phyloP scores from a whole-genome alignment of 2,888 invertebrate species.

The Gymnosoma rotundatum region DNA sequence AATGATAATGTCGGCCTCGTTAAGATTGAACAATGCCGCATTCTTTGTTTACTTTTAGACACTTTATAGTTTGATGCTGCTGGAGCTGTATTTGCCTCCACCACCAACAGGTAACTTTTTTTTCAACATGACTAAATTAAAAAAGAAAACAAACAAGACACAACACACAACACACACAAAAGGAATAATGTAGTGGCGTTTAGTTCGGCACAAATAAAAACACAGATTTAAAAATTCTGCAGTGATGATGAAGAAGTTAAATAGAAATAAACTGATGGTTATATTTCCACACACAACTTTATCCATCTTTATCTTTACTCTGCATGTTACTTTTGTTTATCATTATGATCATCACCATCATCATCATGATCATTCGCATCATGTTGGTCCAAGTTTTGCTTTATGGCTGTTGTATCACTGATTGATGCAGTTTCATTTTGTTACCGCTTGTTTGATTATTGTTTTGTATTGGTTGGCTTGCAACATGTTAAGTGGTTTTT shows the following conservation, averaged over 20 bases:
- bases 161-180: too few relatives aligned
- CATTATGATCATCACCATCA: conserved; percentile 18
- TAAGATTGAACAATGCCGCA: conserved; percentile 79
- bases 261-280: conserved; percentile 29
- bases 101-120: conserved; percentile 18
- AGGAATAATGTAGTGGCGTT: conserved; percentile 38
- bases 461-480: conserved; percentile 39
- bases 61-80: conserved; percentile 56
- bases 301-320: conserved; percentile 28
- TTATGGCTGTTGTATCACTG: conserved; percentile 11
- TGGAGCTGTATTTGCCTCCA: conserved; percentile 19
- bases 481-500: conserved; percentile 66
- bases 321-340: conserved; percentile 37
- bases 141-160: conserved; percentile 21
- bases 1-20: conserved; percentile 78
- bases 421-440: conserved; percentile 39
- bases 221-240: conserved; percentile 43
- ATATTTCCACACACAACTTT: conserved; percentile 38
- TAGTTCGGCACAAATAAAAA: conserved; percentile 27
- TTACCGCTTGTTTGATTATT: conserved; percentile 3
- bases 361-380: not conserved
- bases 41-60: conserved; percentile 72
- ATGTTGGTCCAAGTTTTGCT: conserved; percentile 6
- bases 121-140: conserved; percentile 5
- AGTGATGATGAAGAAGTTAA: conserved; percentile 56